Base-by-base conservation (phyloP, 2,888 invertebrate genomes). In the Dynastes grantii region DNA sequence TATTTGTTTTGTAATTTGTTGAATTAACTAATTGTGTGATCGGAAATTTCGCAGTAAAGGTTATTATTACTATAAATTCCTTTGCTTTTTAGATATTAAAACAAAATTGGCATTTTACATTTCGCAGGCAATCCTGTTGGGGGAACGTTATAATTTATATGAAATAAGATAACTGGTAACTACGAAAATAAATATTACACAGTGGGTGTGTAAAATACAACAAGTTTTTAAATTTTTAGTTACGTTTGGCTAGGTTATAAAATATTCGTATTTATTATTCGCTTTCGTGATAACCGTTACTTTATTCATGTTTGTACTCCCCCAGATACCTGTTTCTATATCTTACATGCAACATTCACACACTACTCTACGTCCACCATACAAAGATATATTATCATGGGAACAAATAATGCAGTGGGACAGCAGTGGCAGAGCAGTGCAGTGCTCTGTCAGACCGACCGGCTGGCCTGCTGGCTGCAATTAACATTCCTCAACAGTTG, bases 401-500 rank as follows among this genome's bases (percentile, higher is more conserved):
- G 79, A 79, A 79, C 79, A 55, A 63, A 65, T 63, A 63, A 68
- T 70, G 68, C 76, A 70, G 76, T 64, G 79, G 76, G 79, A 76
- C 76, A 76, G 77, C 63, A 49, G 64, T 76, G 63, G 77, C 58
- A 45, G 67, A 73, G 68, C 76, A 76, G 75, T 76, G 75, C 55
- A 58, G 55, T 58, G 78, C 84, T 84, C 85, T 85, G 84, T 82
- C 85, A 85, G 86, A 85, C 85, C 84, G 84, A 84, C 84, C 85
- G 84, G 85, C 76, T 76, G 51, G 83, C 85, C 85, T 84, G 85
- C 76, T 73, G 27, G 83, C 85, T 83, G 87, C 87, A 87, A 87
- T 87, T 87, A 87, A 87, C 87, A 87, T 87, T 87, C 87, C 87
- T 86, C 80, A 84, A 86, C 86, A 87, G 85, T 87, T 87, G 87